phyloP scores from a whole-genome alignment of 1,140 invertebrate species.

The Pseudomyrmex concolor region DNA sequence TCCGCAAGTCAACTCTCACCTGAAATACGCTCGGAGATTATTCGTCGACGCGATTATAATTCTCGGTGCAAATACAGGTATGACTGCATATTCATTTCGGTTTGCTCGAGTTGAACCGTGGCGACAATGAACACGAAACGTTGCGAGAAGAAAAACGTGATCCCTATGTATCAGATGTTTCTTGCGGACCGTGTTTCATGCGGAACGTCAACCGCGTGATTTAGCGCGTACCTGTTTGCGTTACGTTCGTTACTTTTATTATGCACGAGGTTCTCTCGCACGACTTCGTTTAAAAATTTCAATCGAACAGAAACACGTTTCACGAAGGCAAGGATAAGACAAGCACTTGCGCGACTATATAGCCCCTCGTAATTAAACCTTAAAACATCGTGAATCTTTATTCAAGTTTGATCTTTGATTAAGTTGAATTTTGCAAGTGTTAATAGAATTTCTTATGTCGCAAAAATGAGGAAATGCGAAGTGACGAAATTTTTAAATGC shows the following conservation, averaged over 20 bases:
- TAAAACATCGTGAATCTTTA: not conserved
- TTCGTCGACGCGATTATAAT: constrained; percentile 32
- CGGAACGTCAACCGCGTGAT: constrained; percentile 33
- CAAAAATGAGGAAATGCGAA: not conserved
- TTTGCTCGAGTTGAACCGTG: constrained; percentile 7
- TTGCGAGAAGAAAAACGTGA: constrained; percentile 28
- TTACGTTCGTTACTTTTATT: constrained; percentile 60
- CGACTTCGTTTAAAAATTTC: constrained; percentile 20
- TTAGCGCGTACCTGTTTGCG: constrained; percentile 34
- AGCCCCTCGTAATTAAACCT: not conserved
- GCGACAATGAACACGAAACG: not conserved
- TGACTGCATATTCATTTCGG: constrained; percentile 68
- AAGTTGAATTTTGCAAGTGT: not conserved
- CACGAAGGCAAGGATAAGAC: not conserved
- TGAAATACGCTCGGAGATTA: not conserved
- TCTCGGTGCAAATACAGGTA: constrained; percentile 30
- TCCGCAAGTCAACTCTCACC: not conserved
- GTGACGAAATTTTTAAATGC: constrained; percentile 1
- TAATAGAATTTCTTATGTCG: not conserved
- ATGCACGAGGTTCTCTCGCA: constrained; percentile 1
- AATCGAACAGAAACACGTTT: constrained; percentile 10
- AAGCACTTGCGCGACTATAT: not conserved
- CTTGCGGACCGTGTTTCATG: constrained; percentile 10
- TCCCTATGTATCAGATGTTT: constrained; percentile 48
- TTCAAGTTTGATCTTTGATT: constrained; percentile 4